Evolutionary conservation across 2,888 invertebrate species (phyloP).

Genomic region (Campopleginae sp.): DNA sequence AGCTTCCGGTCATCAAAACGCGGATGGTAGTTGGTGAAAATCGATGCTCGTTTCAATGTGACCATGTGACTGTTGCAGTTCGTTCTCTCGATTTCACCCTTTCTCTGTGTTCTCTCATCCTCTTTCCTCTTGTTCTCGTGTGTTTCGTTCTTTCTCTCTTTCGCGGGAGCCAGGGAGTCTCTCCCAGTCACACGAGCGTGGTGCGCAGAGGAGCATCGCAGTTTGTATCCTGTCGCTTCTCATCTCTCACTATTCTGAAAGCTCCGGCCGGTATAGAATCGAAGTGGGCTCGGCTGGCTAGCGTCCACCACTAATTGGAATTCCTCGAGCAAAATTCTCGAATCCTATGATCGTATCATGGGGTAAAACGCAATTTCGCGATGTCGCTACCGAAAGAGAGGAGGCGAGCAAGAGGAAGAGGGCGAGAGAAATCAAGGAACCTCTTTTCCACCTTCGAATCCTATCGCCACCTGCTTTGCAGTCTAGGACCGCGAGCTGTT

Average conservation of each 20-base stretch:
- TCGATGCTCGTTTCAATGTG: conserved; percentile 56
- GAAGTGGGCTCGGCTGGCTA: conserved; percentile 17
- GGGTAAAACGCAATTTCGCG: conserved; percentile 73
- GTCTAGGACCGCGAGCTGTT: not conserved
- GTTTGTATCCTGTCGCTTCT: conserved; percentile 39
- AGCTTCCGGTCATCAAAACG: conserved; percentile 54
- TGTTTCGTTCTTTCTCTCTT: not conserved
- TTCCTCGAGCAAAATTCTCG: conserved; percentile 77
- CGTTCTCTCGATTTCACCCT: conserved; percentile 10
- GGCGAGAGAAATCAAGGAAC: not conserved
- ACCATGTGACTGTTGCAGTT: conserved; percentile 37
- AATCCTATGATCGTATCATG: conserved; percentile 73
- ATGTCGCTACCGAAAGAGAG: conserved; percentile 58
- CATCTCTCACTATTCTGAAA: conserved; percentile 30
- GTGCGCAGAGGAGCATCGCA: not conserved
- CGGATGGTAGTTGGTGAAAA: conserved; percentile 44
- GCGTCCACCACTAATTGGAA: conserved; percentile 75
- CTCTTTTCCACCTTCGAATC: not conserved
- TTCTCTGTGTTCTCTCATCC: not conserved
- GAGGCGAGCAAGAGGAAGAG: not conserved
- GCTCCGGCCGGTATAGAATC: conserved; percentile 14
- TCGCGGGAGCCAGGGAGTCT: not conserved
- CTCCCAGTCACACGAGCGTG: conserved; percentile 23
- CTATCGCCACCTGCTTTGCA: not conserved
- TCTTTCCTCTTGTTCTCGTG: not conserved